Percentiles rank a stretch among this genome's conserved stretches.
Conservation (phyloP, 2,888 invertebrate species). For the Zaprionus lineosus region DNA sequence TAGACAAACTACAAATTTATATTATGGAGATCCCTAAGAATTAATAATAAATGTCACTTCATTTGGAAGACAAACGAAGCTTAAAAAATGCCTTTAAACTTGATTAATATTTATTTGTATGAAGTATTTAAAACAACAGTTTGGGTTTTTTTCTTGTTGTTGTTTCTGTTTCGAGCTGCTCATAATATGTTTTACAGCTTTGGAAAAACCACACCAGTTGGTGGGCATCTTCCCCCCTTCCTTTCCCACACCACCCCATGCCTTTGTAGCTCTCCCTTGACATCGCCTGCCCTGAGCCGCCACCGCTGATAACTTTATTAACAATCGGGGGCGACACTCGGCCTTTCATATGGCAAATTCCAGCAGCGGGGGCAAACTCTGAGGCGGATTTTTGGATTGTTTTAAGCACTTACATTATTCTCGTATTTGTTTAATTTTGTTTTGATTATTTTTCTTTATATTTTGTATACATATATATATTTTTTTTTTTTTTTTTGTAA, state of each 20-base stretch:
- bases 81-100: constrained; percentile 12
- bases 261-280: too few relatives aligned
- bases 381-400: constrained; percentile 46
- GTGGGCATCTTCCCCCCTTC: not conserved
- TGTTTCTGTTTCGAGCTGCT: constrained; percentile 19
- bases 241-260: too few relatives aligned
- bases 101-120: constrained; percentile 35
- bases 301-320: constrained; percentile 35
- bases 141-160: constrained; percentile 22
- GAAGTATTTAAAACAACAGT: constrained; percentile 17
- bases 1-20: too few relatives aligned
- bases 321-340: constrained; percentile 17
- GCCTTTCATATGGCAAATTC: constrained; percentile 35
- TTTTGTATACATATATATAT: too few relatives aligned
- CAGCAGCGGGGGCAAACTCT: constrained; percentile 29
- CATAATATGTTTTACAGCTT: constrained; percentile 55
- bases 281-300: not conserved
- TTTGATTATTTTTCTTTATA: constrained; percentile 15
- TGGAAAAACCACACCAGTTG: constrained; percentile 37
- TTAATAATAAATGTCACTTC: constrained; percentile 20
- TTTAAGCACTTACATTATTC: constrained; percentile 60
- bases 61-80: constrained; percentile 20
- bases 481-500: constrained; percentile 19
- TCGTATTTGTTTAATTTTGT: constrained; percentile 50
- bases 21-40: too few relatives aligned